Evolutionary conservation across 2,888 invertebrate genomes (phyloP), one percentile per base, ranked within the genome.

Genomic region (Clanis bilineata): DNA sequence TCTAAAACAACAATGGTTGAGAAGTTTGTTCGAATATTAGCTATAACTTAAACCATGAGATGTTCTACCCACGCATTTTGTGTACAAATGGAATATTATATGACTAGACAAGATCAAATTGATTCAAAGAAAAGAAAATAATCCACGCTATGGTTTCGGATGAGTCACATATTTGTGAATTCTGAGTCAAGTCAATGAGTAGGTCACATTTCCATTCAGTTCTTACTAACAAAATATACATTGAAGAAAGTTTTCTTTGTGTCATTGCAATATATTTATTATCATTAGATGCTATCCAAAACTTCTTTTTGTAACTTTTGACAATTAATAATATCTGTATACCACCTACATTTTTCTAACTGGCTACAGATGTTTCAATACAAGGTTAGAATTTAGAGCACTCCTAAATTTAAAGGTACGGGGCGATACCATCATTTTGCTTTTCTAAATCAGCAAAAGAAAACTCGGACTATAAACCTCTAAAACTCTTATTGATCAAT

Each of bases 161-260:
- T 73, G 74, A 73, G 64, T 74, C 74, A 74, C 62, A 64, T 71
- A 68, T 73, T 73, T 36, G 12, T 36, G 9, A 36, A 36, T 12
- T 65, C 66, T 73, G 74, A 70, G 63, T 73, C 72, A 70, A 68
- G 67, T 68, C 62, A 45, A 12, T 23, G 45, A 59, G 64, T 61
- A 56, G 63, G 66, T 64, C 61, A 47, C 60, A 60, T 62, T 64
- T 64, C 64, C 61, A 63, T 61, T 47, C 57, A 56, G 67, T 62
- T 41, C 68, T 61, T 58, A 70, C 64, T 67, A 70, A 72, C 71
- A 66, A n/a, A n/a, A n/a, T n/a, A n/a, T n/a, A 65, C n/a, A 25
- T 25, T 23, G 12, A 21, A 25, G 25, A 23, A 22, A 9, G 21
- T 23, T 25, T 22, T 44, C 23, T 45, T 45, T 25, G 25, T 25